These are phyloP conservation scores for Dromiciops gliroides DNA, from an alignment of 2,113 vertebrate genomes.

Conservation along the genomic window DNA sequence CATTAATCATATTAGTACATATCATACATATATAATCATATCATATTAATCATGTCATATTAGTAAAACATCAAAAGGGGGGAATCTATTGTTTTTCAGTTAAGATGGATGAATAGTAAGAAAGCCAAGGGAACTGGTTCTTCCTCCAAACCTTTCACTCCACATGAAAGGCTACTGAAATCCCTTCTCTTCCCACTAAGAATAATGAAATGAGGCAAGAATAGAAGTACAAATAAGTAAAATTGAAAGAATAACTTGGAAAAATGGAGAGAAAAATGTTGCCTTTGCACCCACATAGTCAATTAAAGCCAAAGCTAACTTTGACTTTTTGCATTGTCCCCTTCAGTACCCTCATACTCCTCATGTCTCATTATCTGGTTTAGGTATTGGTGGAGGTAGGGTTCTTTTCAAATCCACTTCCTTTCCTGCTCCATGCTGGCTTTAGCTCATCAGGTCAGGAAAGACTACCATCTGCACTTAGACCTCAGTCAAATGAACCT, in stretches of 20 bases:
- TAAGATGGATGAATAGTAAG: background rate
- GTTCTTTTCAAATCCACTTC: background rate
- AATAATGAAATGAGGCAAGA: background rate
- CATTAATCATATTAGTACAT: background rate
- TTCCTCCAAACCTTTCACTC: background rate
- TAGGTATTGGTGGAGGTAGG: background rate
- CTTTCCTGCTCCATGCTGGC: background rate
- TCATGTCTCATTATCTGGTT: background rate
- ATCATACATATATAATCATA: no score
- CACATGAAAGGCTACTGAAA: background rate
- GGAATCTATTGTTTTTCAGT: background rate
- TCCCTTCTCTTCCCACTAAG: background rate
- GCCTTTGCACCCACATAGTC: background rate
- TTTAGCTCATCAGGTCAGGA: background rate
- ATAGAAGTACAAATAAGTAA: background rate
- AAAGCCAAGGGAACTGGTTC: background rate
- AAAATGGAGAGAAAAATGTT: background rate
- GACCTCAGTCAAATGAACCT: background rate
- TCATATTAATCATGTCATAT: background rate
- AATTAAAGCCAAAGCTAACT: background rate
- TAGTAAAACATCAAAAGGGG: background rate
- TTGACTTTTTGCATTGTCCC: background rate
- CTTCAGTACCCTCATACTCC: background rate
- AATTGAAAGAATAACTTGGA: background rate
- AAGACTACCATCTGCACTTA: background rate